Percentiles rank a stretch among this genome's conserved stretches.
Evolutionary conservation across 2,888 invertebrate species (phyloP).

Genomic region (Stenchaetothrips biformis): DNA sequence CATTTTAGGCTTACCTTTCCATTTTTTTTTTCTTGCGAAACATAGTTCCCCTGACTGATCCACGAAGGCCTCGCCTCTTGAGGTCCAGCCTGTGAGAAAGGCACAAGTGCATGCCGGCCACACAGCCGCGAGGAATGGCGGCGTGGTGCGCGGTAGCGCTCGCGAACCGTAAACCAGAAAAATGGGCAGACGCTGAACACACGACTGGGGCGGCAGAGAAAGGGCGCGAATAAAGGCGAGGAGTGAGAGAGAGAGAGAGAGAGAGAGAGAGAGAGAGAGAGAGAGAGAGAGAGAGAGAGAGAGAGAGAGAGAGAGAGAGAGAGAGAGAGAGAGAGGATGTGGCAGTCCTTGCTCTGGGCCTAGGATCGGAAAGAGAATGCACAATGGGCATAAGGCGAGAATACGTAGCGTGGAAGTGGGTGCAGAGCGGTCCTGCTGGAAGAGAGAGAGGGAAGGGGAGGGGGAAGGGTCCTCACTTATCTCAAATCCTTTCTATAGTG

Average conservation of each 20-base stretch:
- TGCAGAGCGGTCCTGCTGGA: background rate
- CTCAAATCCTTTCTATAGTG: constrained; percentile 3
- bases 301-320: constrained; percentile 35
- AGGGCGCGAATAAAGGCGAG: constrained; percentile 34
- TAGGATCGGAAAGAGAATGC: constrained; percentile 7
- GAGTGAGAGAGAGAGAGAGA: constrained; percentile 37
- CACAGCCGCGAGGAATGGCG: too few relatives aligned
- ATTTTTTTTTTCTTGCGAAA: too few relatives aligned
- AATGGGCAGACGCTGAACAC: constrained; percentile 19
- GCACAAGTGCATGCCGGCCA: too few relatives aligned
- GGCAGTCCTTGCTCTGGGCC: background rate
- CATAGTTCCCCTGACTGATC: too few relatives aligned
- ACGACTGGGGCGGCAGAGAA: constrained; percentile 35
- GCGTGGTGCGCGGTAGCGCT: constrained; percentile 9
- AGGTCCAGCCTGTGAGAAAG: too few relatives aligned
- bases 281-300: constrained; percentile 36
- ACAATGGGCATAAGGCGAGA: constrained; percentile 26
- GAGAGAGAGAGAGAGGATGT: background rate
- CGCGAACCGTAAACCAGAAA: constrained; percentile 31
- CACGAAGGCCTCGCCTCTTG: too few relatives aligned
- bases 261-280: constrained; percentile 11
- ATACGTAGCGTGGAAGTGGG: background rate
- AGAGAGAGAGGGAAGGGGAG: background rate
- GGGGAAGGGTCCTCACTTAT: background rate
- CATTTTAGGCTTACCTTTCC: background rate